Conservation (phyloP, 2,888 invertebrate genomes). For the Meteorus colon region DNA sequence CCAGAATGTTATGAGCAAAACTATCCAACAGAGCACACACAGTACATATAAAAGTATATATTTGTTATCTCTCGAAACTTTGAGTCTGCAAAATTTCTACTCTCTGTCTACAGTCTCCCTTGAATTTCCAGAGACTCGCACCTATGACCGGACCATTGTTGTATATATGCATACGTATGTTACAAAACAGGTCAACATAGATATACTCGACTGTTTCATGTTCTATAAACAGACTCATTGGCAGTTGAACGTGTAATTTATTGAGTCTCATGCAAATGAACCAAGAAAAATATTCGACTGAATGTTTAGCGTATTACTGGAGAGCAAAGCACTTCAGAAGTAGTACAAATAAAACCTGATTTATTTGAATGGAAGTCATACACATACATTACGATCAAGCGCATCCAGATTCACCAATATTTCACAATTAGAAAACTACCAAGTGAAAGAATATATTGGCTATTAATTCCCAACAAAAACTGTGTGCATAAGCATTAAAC, state of each 20-base stretch:
- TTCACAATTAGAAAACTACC: too few relatives aligned
- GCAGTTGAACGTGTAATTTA: conserved; percentile 47
- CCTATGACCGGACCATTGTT: background rate
- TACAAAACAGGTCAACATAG: conserved; percentile 11
- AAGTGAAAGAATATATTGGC: background rate
- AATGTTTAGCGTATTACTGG: conserved; percentile 22
- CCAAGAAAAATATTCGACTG: conserved; percentile 34
- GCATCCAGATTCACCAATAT: background rate
- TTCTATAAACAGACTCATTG: conserved; percentile 25
- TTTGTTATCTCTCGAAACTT: conserved; percentile 36
- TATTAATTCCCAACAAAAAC: background rate
- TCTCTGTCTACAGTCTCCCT: conserved; percentile 30
- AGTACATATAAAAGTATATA: conserved; percentile 9
- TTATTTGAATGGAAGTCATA: background rate
- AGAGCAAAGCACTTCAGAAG: background rate
- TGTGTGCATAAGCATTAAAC: conserved; percentile 1
- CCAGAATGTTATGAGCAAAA: conserved; percentile 34
- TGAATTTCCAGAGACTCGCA: background rate
- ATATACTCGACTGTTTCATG: conserved; percentile 44
- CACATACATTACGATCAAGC: background rate
- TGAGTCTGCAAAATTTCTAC: conserved; percentile 32
- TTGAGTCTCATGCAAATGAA: conserved; percentile 34
- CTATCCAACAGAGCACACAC: background rate
- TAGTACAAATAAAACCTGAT: conserved; percentile 14
- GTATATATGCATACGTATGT: background rate